These are phyloP conservation scores for Pantherophis guttatus DNA, from an alignment of 2,113 vertebrate genomes.

Conservation along the genomic window DNA sequence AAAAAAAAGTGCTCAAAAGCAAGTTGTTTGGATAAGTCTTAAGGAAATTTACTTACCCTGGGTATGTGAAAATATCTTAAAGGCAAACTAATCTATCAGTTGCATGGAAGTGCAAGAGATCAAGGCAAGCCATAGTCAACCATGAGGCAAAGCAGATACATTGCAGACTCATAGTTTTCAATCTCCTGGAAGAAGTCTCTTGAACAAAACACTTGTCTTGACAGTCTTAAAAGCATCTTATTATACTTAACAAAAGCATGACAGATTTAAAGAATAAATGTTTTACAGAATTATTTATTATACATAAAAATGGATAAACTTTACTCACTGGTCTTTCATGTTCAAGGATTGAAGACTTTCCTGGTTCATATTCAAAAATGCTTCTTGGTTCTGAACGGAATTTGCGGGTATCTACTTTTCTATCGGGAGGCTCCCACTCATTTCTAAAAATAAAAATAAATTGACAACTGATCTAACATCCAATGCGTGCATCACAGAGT, in stretches of 20 bases:
- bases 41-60: background rate
- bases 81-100: background rate
- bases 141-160: background rate
- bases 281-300: background rate
- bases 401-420: constrained; percentile 94
- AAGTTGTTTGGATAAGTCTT: background rate
- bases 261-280: background rate
- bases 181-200: background rate
- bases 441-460: constrained; percentile 74
- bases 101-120: background rate
- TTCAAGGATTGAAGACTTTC: constrained; percentile 95
- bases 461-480: background rate
- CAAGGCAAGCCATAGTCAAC: background rate
- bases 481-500: background rate
- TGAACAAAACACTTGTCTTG: background rate
- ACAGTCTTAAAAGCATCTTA: background rate
- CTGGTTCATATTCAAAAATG: constrained; percentile 98
- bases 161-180: background rate
- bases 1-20: background rate
- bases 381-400: constrained; percentile 96
- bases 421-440: constrained; percentile 94
- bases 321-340: constrained; percentile 92
- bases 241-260: background rate
- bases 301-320: background rate
- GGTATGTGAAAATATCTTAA: background rate